These are phyloP conservation scores for Zoanthus sociatus DNA, from an alignment of 92 coral and sea anemone species.

Conservation along the genomic window DNA sequence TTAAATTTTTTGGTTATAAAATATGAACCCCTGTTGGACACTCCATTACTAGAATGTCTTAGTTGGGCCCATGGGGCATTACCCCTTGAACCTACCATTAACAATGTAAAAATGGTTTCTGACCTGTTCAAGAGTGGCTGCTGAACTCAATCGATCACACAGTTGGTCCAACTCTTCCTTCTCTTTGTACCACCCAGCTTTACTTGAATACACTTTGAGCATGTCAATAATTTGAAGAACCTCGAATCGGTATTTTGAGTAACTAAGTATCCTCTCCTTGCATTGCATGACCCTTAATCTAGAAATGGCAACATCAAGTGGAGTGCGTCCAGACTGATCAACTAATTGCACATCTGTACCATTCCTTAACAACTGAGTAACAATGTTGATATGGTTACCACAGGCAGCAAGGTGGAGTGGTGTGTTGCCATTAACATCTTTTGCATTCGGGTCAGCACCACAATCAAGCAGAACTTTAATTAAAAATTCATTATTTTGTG, in stretches of 20 bases:
- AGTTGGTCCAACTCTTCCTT: slow-evolving; percentile 77
- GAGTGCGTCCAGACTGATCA: slow-evolving; percentile 91
- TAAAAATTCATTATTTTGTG: slow-evolving; percentile 83
- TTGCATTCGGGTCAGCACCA: slow-evolving; percentile 97
- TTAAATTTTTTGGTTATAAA: no score
- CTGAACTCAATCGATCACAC: slow-evolving; percentile 67
- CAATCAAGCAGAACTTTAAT: slow-evolving; percentile 75
- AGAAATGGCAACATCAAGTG: slow-evolving; percentile 90
- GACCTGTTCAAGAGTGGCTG: slow-evolving; percentile 92
- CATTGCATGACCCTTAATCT: slow-evolving; percentile 82
- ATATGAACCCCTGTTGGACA: no score
- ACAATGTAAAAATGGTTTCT: neutral
- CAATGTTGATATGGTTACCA: slow-evolving; percentile 86
- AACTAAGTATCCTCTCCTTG: slow-evolving; percentile 62
- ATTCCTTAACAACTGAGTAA: slow-evolving; percentile 84
- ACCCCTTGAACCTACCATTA: no score
- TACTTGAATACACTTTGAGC: slow-evolving; percentile 81
- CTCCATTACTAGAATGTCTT: no score
- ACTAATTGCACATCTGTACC: slow-evolving; percentile 89
- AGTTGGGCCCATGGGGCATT: no score
- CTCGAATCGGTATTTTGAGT: slow-evolving; percentile 73
- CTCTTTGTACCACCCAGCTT: slow-evolving; percentile 74
- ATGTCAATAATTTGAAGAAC: slow-evolving; percentile 82
- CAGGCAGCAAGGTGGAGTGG: slow-evolving; percentile 98
- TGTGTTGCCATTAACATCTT: slow-evolving; percentile 94